Conservation (phyloP, 2,888 invertebrate genomes). For the Tribolium freemani region DNA sequence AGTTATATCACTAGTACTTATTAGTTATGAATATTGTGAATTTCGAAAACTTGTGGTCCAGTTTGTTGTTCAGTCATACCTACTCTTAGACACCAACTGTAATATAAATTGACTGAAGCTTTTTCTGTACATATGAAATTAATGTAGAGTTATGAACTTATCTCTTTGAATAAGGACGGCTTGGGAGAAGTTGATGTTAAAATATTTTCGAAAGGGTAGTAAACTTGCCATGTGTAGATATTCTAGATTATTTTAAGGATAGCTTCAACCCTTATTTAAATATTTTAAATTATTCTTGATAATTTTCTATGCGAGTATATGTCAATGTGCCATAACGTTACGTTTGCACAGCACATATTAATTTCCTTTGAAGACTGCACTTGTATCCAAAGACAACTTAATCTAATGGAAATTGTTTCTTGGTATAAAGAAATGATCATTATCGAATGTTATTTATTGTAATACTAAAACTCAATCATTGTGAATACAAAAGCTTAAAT, state of each 20-base stretch:
- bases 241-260: conserved; percentile 24
- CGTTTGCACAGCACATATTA: conserved; percentile 47
- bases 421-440: conserved; percentile 47
- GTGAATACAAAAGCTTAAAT: conserved; percentile 61
- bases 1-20: conserved; percentile 23
- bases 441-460: conserved; percentile 58
- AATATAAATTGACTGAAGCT: conserved; percentile 58
- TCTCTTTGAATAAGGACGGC: conserved; percentile 49
- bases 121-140: conserved; percentile 57
- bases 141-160: conserved; percentile 47
- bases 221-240: conserved; percentile 52
- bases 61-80: conserved; percentile 47
- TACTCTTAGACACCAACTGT: conserved; percentile 52
- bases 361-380: conserved; percentile 57
- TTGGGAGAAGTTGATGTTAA: conserved; percentile 50
- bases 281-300: conserved; percentile 40
- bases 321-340: conserved; percentile 49
- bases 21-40: conserved; percentile 4
- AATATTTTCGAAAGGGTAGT: conserved; percentile 51
- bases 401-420: conserved; percentile 40
- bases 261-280: conserved; percentile 33
- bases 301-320: conserved; percentile 47
- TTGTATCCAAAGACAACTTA: conserved; percentile 59
- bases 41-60: conserved; percentile 32
- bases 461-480: conserved; percentile 57